Evolutionary conservation across 2,113 vertebrate species (phyloP), one percentile per base, ranked within the genome.

Genomic region (Nanorana parkeri): DNA sequence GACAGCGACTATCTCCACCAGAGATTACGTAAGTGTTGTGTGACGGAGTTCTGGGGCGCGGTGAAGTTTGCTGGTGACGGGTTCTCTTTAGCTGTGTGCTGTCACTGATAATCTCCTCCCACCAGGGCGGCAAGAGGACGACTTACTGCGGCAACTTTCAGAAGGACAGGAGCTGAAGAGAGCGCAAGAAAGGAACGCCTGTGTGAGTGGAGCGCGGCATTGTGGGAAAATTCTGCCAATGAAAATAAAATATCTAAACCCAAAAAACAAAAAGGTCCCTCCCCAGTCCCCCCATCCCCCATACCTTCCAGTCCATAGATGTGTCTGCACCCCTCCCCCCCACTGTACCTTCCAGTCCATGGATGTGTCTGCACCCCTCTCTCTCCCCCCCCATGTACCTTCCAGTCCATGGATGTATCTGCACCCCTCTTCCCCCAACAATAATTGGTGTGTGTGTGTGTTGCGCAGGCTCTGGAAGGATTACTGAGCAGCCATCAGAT

Each of bases 1-100:
- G 94, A 96, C 71, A 66, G 95, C 78, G 93, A 96, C 74, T 91
- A 94, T 17, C 85, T 95, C 73, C 90, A 88, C 86, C 89, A 90
- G 29, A 88, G 92, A 67, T 87, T 95, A 51, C 88, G 93, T 93
- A 84, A 94, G 93, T 92, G 58, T 28, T 83, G 16, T 15, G 78
- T 83, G 67, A 28, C 73, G n/a, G 54, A 10, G 1, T 7, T 41
- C 41, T 32, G 84, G 10, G 47, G 61, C 8, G 2, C 0, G 72
- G 16, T 36, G 3, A 2, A 15, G 17, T 5, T 32, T 32, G 29
- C 5, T 32, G 6, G 66, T 47, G n/a, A 16, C 29, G 1, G 20
- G 5, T 66, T 32, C 28, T 32, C 13, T 10, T 32, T 29, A 66
- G 1, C 11, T 13, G 29, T 3, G 1, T 2, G 21, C 20, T 5